A percentile compares a stretch with the other conserved stretches of the same genome.
phyloP scores from a whole-genome alignment of 2,113 vertebrate genomes.

The Cryptotis parvus region DNA sequence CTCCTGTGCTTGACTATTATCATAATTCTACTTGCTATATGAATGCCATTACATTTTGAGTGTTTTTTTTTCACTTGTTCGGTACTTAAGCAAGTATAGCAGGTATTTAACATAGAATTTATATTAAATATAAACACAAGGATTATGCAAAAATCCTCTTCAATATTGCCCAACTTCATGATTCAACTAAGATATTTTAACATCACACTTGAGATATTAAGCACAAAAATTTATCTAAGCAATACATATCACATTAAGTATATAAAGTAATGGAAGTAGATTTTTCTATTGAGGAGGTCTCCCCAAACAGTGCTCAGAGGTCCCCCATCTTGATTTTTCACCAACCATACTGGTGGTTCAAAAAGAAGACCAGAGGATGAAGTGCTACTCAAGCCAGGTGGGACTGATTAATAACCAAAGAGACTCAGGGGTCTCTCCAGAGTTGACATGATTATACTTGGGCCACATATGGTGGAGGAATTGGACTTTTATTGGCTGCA shows the following conservation, averaged over 20 bases:
- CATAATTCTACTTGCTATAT: not conserved
- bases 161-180: not conserved
- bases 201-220: not conserved
- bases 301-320: too few relatives aligned
- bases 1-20: not conserved
- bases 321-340: too few relatives aligned
- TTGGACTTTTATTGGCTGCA: too few relatives aligned
- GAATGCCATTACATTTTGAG: not conserved
- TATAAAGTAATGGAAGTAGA: not conserved
- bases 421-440: too few relatives aligned
- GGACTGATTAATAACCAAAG: too few relatives aligned
- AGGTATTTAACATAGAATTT: not conserved
- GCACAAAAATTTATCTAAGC: not conserved
- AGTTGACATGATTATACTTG: too few relatives aligned
- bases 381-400: too few relatives aligned
- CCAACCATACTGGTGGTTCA: too few relatives aligned
- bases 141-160: not conserved
- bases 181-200: not conserved
- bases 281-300: too few relatives aligned
- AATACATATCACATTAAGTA: not conserved
- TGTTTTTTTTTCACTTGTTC: not conserved
- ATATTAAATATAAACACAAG: constrained; percentile 1
- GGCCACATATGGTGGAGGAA: too few relatives aligned
- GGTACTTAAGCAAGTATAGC: not conserved
- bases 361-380: too few relatives aligned